Percentiles rank a stretch among this genome's conserved stretches.
Evolutionary conservation across 2,113 vertebrate species (phyloP).

Genomic region (Rousettus leschenaultii): DNA sequence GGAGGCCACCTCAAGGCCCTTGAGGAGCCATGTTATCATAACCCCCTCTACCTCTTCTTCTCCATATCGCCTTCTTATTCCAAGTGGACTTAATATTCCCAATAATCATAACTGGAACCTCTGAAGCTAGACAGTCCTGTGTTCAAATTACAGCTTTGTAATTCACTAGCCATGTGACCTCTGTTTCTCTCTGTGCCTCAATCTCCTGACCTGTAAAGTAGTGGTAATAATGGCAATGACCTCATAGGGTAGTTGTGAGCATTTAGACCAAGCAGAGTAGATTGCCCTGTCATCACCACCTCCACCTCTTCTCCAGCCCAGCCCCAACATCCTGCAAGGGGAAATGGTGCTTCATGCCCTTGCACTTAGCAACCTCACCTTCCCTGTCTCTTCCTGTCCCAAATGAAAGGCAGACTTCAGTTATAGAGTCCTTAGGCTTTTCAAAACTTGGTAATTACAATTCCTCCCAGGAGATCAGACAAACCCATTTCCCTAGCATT

Average conservation of each 20-base stretch:
- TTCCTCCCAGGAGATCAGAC: conserved; percentile 74
- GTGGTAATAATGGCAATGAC: not conserved
- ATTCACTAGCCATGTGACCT: not conserved
- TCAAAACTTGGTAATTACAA: conserved; percentile 66
- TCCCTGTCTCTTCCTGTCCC: conserved; percentile 69
- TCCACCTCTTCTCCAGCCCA: conserved; percentile 48
- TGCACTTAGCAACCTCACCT: conserved; percentile 70
- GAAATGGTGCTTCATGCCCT: conserved; percentile 67
- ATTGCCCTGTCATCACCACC: not conserved
- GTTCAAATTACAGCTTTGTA: not conserved
- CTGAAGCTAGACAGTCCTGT: not conserved
- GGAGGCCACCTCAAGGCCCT: not conserved
- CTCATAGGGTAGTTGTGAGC: not conserved
- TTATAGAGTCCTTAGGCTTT: conserved; percentile 59
- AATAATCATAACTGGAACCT: not conserved
- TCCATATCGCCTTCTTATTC: not conserved
- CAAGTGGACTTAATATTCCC: not conserved
- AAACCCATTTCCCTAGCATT: conserved; percentile 67
- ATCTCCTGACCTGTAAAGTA: conserved; percentile 11
- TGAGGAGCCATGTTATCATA: not conserved
- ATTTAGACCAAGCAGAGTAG: conserved; percentile 20
- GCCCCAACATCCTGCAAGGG: conserved; percentile 60
- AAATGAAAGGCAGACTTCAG: conserved; percentile 57
- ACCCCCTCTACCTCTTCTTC: not conserved
- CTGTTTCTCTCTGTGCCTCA: conserved; percentile 1